Evolutionary conservation across 2,888 invertebrate species (phyloP).

Genomic region (Yponomeuta malinellus): DNA sequence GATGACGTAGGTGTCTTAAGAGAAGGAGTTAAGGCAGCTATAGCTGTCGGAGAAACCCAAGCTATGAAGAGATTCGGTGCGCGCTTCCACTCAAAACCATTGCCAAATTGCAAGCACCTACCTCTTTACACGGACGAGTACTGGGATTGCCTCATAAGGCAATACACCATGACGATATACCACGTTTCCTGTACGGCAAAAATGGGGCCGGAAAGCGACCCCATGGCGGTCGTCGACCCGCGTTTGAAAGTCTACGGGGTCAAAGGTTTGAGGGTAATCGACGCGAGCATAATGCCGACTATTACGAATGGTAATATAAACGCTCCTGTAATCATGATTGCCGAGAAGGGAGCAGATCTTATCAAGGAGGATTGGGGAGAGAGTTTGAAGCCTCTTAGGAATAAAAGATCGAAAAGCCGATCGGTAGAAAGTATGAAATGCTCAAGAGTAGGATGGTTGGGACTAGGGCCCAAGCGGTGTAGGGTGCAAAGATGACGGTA

Average conservation of each 20-base stretch:
- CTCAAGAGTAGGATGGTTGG: conserved; percentile 33
- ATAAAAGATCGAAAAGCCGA: conserved; percentile 34
- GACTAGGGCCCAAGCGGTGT: conserved; percentile 32
- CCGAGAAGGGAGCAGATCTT: conserved; percentile 89
- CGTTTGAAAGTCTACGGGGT: conserved; percentile 85
- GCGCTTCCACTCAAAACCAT: conserved; percentile 81
- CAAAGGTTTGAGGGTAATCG: conserved; percentile 86
- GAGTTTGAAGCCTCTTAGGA: conserved; percentile 26
- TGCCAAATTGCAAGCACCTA: conserved; percentile 89
- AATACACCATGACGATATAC: conserved; percentile 92
- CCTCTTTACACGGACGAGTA: conserved; percentile 88
- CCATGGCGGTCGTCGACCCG: conserved; percentile 88
- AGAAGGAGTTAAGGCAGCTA: conserved; percentile 90
- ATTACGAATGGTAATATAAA: conserved; percentile 92
- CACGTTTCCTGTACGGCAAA: conserved; percentile 90
- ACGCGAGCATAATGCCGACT: conserved; percentile 91
- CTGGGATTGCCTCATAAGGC: conserved; percentile 88
- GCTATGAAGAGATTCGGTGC: conserved; percentile 88
- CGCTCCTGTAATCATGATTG: conserved; percentile 92
- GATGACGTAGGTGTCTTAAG: conserved; percentile 88
- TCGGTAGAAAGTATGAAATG: conserved; percentile 28
- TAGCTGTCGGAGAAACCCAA: conserved; percentile 86
- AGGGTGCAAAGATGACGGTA: conserved; percentile 46
- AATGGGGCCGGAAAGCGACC: conserved; percentile 87
- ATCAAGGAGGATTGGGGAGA: conserved; percentile 83